Conservation (phyloP, 2,113 vertebrate species). For the Cheirogaleus medius region DNA sequence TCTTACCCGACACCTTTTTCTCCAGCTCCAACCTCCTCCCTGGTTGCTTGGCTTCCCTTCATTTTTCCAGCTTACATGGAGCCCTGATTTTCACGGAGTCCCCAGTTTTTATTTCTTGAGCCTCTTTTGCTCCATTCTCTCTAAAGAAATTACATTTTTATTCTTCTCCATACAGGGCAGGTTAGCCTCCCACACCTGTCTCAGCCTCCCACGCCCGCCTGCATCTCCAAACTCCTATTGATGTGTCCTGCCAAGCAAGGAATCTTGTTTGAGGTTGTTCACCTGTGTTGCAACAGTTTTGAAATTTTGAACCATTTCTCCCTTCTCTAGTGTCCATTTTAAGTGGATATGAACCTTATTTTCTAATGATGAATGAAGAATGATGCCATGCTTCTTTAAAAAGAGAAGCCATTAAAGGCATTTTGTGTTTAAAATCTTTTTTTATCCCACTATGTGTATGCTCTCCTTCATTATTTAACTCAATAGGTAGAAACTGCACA, state of each 20-base stretch:
- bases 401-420: background rate
- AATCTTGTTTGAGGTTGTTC: background rate
- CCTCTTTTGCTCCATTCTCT: background rate
- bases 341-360: background rate
- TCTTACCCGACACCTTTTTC: background rate
- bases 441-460: background rate
- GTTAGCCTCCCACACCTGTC: background rate
- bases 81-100: background rate
- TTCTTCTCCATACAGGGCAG: background rate
- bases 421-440: background rate
- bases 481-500: background rate
- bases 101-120: background rate
- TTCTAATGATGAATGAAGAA: background rate
- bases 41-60: background rate
- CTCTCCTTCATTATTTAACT: background rate
- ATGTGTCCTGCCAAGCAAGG: background rate
- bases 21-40: background rate
- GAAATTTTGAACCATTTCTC: background rate
- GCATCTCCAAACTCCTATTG: background rate
- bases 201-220: background rate
- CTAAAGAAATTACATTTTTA: constrained; percentile 1
- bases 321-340: background rate
- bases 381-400: background rate
- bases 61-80: background rate
- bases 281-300: background rate